A percentile compares a stretch with the other conserved stretches of the same genome.
phyloP scores from a whole-genome alignment of 2,888 invertebrate genomes.

The Sinodicranocentrus sp. region DNA sequence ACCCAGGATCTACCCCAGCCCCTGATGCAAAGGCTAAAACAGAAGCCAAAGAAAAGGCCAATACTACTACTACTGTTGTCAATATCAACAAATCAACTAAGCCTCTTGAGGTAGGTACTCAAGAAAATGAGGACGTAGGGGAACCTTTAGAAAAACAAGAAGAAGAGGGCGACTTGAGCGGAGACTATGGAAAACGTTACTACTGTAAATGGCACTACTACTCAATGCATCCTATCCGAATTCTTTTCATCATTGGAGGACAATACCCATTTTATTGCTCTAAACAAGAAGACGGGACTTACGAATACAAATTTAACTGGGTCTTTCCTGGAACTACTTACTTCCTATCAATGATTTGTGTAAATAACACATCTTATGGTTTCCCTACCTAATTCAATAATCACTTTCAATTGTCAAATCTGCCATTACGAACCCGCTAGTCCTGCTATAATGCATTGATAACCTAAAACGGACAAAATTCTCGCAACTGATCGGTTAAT shows the following conservation, averaged over 20 bases:
- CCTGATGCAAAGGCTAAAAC: too few relatives aligned
- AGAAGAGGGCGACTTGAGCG: conserved; percentile 47
- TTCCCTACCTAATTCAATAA: conserved; percentile 83
- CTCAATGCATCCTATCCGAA: conserved; percentile 24
- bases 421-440: conserved; percentile 88
- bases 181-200: conserved; percentile 46
- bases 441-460: conserved; percentile 87
- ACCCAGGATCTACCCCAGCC: too few relatives aligned
- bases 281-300: conserved; percentile 19
- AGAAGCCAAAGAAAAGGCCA: too few relatives aligned
- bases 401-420: conserved; percentile 83
- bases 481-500: conserved; percentile 89
- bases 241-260: conserved; percentile 22
- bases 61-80: too few relatives aligned
- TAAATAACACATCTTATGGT: too few relatives aligned
- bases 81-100: too few relatives aligned
- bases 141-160: too few relatives aligned
- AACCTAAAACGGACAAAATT: conserved; percentile 89
- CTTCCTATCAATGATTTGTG: neutral
- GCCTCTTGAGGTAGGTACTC: too few relatives aligned
- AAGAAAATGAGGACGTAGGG: too few relatives aligned
- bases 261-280: conserved; percentile 18
- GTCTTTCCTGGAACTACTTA: neutral
- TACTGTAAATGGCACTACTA: conserved; percentile 32
- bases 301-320: conserved; percentile 7